A percentile compares a stretch with the other conserved stretches of the same genome.
These are phyloP conservation scores for Clamator glandarius DNA, from an alignment of 2,797 vertebrate genomes.

Conservation along the genomic window DNA sequence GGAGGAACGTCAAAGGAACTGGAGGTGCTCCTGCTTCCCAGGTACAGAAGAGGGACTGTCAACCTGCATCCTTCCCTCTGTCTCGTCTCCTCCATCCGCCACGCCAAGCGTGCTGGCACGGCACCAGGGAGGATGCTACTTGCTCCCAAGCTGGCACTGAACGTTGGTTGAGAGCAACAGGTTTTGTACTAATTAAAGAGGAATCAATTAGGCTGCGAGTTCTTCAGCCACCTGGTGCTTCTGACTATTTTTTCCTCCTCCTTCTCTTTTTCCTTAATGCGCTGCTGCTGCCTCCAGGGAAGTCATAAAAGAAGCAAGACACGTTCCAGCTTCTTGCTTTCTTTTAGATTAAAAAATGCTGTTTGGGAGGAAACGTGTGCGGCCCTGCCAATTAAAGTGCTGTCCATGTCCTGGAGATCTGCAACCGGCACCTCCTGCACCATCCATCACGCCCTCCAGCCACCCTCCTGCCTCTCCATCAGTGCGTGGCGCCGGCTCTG, in stretches of 20 bases:
- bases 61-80: rapidly evolving
- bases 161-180: constrained; percentile 17
- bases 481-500: background rate
- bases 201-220: constrained; percentile 59
- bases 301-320: constrained; percentile 31
- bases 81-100: background rate
- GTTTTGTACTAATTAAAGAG: constrained; percentile 63
- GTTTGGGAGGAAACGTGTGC: background rate
- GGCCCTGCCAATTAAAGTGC: background rate
- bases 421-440: background rate
- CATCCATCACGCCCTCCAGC: background rate
- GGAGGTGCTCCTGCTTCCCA: background rate
- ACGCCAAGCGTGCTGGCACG: background rate
- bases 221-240: constrained; percentile 57
- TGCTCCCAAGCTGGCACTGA: background rate
- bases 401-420: background rate
- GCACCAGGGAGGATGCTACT: background rate
- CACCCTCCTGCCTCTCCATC: background rate
- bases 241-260: constrained; percentile 43
- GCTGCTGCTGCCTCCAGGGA: constrained; percentile 58
- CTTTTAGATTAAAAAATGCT: constrained; percentile 35
- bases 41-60: background rate
- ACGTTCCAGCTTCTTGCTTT: constrained; percentile 18
- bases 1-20: rapidly evolving
- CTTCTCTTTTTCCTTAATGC: constrained; percentile 18